phyloP scores from a whole-genome alignment of 2,888 invertebrate species.

The Agonopterix alstromeriana region DNA sequence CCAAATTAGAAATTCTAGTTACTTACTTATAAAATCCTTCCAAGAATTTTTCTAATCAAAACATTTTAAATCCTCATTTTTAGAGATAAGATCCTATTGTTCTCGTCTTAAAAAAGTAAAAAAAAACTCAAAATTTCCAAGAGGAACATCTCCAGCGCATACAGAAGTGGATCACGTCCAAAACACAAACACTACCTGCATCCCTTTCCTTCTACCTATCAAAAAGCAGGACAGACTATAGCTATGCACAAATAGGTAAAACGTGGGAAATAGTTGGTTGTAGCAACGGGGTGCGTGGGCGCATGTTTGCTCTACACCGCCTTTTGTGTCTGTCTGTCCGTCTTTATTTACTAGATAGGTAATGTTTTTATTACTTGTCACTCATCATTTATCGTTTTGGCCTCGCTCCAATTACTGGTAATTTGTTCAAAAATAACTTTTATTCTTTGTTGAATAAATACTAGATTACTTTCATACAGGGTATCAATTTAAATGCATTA shows the following conservation, averaged over 20 bases:
- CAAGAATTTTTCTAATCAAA: too few species aligned
- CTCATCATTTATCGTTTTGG: too few species aligned
- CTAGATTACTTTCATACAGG: too few species aligned
- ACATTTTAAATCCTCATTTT: too few species aligned
- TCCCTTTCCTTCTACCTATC: background rate
- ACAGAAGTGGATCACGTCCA: background rate
- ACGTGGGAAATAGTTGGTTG: background rate
- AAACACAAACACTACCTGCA: background rate
- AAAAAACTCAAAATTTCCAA: background rate
- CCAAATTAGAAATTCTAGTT: too few species aligned
- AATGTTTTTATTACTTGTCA: background rate
- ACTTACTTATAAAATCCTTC: too few species aligned
- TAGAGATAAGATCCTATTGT: too few species aligned
- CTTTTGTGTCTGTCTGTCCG: background rate
- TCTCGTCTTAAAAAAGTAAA: too few species aligned
- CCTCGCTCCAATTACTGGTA: too few species aligned
- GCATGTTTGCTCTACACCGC: background rate
- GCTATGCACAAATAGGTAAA: background rate
- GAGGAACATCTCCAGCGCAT: background rate
- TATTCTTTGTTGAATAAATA: too few species aligned
- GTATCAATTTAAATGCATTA: too few species aligned
- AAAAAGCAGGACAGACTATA: background rate
- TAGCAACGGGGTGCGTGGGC: background rate
- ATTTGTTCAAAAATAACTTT: too few species aligned
- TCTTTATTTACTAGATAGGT: background rate